These are phyloP conservation scores for Melinopterus prodromus DNA, from an alignment of 2,888 invertebrate species.

Conservation along the genomic window DNA sequence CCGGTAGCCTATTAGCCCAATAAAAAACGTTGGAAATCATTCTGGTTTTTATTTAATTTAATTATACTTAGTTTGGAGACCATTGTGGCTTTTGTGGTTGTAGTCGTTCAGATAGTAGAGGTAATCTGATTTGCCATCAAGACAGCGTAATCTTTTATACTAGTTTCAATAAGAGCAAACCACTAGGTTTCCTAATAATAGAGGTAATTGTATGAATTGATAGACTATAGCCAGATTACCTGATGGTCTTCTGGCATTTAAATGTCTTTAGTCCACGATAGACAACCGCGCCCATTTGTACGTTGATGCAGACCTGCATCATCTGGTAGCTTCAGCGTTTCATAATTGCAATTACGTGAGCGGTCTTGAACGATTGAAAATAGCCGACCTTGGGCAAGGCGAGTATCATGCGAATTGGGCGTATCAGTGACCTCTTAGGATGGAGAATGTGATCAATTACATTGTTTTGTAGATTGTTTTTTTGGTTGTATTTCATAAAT, in stretches of 20 bases:
- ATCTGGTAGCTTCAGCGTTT: slow-evolving; percentile 1
- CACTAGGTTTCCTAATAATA: background rate
- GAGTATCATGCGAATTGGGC: background rate
- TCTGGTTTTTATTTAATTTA: background rate
- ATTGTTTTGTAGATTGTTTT: background rate
- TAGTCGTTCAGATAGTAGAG: background rate
- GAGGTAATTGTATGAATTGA: background rate
- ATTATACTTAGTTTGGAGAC: slow-evolving; percentile 12
- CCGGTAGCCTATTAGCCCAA: too few species aligned
- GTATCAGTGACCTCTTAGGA: slow-evolving; percentile 12
- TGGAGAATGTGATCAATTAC: background rate
- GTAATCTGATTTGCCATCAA: background rate
- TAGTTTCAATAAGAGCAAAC: slow-evolving; percentile 7
- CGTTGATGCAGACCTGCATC: slow-evolving; percentile 12
- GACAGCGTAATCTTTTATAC: slow-evolving; percentile 15
- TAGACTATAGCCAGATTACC: slow-evolving; percentile 1
- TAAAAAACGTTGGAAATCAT: too few species aligned
- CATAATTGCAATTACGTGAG: background rate
- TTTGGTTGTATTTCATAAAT: too few species aligned
- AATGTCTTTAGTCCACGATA: background rate
- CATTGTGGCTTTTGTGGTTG: slow-evolving; percentile 9
- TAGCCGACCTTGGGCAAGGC: slow-evolving; percentile 9
- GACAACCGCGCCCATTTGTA: background rate
- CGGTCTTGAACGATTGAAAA: slow-evolving; percentile 10
- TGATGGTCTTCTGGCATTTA: slow-evolving; percentile 16